Evolutionary conservation across 1,140 invertebrate genomes (phyloP).

Genomic region (Araneus ventricosus): DNA sequence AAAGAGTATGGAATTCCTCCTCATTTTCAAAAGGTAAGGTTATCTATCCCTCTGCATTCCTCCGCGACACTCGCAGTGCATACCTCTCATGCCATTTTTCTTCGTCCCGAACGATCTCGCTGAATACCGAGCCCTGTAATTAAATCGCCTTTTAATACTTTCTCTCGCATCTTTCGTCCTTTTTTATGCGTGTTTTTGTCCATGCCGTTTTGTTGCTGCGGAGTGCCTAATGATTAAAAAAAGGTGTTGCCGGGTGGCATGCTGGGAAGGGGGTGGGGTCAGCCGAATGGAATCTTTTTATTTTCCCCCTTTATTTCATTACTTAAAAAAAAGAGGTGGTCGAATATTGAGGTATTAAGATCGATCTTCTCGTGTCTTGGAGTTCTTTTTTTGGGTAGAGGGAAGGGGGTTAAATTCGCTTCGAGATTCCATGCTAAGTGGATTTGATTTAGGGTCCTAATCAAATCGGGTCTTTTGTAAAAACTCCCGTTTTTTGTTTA

Average conservation of each 20-base stretch:
- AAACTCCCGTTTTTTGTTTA: not conserved
- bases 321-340: not conserved
- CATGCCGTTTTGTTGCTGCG: not conserved
- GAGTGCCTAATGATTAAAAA: not conserved
- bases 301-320: not conserved
- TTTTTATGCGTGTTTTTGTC: slow-evolving; percentile 1
- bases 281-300: not conserved
- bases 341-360: not conserved
- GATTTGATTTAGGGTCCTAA: slow-evolving; percentile 5
- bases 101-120: not conserved
- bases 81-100: slow-evolving; percentile 5
- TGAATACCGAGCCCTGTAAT: slow-evolving; percentile 5
- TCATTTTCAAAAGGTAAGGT: too few relatives aligned
- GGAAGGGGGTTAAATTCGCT: not conserved
- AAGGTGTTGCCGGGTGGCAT: not conserved
- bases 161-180: not conserved
- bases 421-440: not conserved
- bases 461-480: not conserved
- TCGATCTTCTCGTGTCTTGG: not conserved
- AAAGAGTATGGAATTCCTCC: too few relatives aligned
- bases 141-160: slow-evolving; percentile 40
- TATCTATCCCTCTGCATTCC: too few relatives aligned
- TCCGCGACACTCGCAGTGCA: too few relatives aligned
- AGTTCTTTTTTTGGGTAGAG: not conserved
- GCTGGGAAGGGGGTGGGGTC: not conserved